Conservation (phyloP, 2,797 vertebrate genomes). For the Coracias cyanogaster region DNA sequence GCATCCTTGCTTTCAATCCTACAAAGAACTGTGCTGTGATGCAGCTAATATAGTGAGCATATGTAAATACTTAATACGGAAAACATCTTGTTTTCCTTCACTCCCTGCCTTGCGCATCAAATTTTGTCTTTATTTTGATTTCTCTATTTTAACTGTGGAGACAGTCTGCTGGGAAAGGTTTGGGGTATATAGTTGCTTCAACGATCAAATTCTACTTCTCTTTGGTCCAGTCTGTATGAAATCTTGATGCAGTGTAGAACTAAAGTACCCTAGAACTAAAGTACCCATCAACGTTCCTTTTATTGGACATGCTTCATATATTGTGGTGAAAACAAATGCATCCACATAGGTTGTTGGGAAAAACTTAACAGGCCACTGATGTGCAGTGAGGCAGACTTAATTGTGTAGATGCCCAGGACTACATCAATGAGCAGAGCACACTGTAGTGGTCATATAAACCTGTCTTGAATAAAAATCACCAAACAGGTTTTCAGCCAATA, state of each 20-base stretch:
- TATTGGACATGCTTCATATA: conserved; percentile 80
- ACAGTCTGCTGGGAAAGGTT: conserved; percentile 4
- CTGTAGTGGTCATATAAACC: conserved; percentile 71
- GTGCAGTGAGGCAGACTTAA: conserved; percentile 79
- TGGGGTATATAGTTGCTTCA: conserved; percentile 50
- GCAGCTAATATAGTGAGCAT: background rate
- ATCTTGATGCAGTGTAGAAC: conserved; percentile 70
- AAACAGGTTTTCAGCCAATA: conserved; percentile 71
- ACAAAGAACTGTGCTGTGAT: background rate
- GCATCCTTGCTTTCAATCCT: background rate
- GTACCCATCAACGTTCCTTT: conserved; percentile 75
- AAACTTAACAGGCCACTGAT: conserved; percentile 78
- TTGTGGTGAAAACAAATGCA: conserved; percentile 76
- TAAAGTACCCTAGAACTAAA: conserved; percentile 77
- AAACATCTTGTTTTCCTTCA: background rate
- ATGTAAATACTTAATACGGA: background rate
- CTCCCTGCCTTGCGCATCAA: background rate
- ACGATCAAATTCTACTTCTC: conserved; percentile 67
- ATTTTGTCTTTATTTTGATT: conserved; percentile 37
- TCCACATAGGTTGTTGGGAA: conserved; percentile 75
- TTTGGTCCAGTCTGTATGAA: conserved; percentile 72
- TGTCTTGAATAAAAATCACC: conserved; percentile 74
- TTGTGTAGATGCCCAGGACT: conserved; percentile 76
- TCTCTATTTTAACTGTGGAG: conserved; percentile 28
- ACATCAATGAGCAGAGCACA: conserved; percentile 58